Evolutionary conservation across 2,888 invertebrate species (phyloP).

Genomic region (Synergus laeviventris): DNA sequence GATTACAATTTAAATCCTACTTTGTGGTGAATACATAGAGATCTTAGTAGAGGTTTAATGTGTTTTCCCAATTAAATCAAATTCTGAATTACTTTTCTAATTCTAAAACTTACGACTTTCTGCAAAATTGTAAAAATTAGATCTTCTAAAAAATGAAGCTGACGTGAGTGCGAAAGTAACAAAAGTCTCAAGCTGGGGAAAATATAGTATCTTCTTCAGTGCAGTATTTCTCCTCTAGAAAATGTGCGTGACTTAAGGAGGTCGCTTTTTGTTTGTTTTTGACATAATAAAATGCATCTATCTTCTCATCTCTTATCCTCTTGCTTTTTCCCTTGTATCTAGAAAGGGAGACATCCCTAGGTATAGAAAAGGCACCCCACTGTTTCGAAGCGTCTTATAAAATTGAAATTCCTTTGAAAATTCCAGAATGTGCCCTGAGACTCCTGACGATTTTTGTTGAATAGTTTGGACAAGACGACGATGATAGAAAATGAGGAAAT

Average conservation of each 20-base stretch:
- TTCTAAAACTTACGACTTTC: not conserved
- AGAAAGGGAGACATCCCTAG: conserved; percentile 47
- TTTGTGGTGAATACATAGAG: not conserved
- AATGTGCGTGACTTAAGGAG: conserved; percentile 8
- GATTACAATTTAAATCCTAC: conserved; percentile 28
- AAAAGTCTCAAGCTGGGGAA: not conserved
- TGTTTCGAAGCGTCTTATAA: conserved; percentile 53
- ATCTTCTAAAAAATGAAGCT: not conserved
- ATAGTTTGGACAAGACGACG: not conserved
- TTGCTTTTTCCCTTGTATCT: conserved; percentile 23
- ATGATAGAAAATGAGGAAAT: conserved; percentile 29
- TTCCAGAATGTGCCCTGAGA: conserved; percentile 46
- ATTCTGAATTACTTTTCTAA: not conserved
- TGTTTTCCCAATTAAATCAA: not conserved
- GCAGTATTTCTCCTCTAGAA: not conserved
- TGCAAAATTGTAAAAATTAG: not conserved
- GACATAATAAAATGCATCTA: conserved; percentile 7
- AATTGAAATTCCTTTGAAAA: conserved; percentile 62
- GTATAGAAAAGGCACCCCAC: conserved; percentile 42
- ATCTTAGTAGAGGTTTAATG: not conserved
- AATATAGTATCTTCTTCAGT: not conserved
- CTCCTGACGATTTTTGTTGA: conserved; percentile 26
- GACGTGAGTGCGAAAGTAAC: not conserved
- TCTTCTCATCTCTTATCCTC: conserved; percentile 34
- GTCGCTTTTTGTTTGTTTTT: not conserved